A percentile compares a stretch with the other conserved stretches of the same genome.
Conservation (phyloP, 2,113 vertebrate genomes). For the Arvicanthis niloticus region DNA sequence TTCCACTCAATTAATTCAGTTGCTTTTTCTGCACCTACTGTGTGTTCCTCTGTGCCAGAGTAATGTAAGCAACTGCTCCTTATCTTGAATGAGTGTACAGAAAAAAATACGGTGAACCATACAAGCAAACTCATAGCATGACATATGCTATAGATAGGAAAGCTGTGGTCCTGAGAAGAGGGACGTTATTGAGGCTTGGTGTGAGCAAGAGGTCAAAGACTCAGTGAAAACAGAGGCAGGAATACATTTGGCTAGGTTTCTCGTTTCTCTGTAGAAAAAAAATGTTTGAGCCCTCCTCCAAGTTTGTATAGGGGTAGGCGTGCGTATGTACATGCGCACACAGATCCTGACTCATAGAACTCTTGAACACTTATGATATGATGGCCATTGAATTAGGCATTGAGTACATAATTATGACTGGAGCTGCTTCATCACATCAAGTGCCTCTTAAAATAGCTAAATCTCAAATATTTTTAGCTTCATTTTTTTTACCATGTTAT, state of each 20-base stretch:
- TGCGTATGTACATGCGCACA: background rate
- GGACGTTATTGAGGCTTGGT: background rate
- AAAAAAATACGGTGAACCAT: background rate
- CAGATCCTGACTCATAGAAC: background rate
- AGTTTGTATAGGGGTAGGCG: background rate
- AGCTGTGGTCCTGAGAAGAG: background rate
- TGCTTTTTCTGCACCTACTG: background rate
- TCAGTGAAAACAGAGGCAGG: slow-evolving; percentile 7
- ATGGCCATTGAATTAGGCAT: slow-evolving; percentile 34
- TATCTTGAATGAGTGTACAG: background rate
- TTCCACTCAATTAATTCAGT: slow-evolving; percentile 48
- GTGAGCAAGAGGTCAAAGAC: background rate
- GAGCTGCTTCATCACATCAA: slow-evolving; percentile 28
- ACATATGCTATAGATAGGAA: background rate
- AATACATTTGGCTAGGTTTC: background rate
- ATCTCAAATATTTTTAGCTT: slow-evolving; percentile 55
- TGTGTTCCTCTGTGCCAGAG: slow-evolving; percentile 16
- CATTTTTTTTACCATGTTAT: background rate
- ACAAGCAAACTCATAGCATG: slow-evolving; percentile 10
- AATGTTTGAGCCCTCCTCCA: background rate
- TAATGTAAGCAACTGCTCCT: background rate
- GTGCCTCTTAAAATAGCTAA: slow-evolving; percentile 57
- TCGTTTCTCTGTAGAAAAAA: slow-evolving; percentile 7
- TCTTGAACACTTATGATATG: background rate
- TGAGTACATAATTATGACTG: slow-evolving; percentile 45